Evolutionary conservation across 2,888 invertebrate species (phyloP).

Genomic region (Dendrolimus houi): DNA sequence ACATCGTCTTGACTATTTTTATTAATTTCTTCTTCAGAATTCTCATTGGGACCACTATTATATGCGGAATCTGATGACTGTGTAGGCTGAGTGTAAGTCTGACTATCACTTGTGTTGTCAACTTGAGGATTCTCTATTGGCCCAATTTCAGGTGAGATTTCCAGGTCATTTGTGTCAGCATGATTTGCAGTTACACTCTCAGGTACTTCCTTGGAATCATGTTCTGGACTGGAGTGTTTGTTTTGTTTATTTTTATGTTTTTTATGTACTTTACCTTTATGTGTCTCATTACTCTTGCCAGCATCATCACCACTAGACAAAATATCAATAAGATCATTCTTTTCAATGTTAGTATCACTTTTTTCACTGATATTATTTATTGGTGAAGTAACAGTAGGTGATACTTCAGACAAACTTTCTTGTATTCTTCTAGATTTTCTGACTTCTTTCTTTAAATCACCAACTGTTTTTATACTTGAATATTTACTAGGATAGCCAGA

Average conservation of each 20-base stretch:
- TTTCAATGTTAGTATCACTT: constrained; percentile 37
- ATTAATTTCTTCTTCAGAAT: constrained; percentile 53
- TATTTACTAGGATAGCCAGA: constrained; percentile 47
- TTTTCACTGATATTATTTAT: constrained; percentile 36
- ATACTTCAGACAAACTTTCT: constrained; percentile 32
- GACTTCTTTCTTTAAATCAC: constrained; percentile 59
- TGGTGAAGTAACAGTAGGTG: constrained; percentile 22
- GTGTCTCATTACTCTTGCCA: constrained; percentile 37
- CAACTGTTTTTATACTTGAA: constrained; percentile 45
- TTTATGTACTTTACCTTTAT: constrained; percentile 40
- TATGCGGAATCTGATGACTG: constrained; percentile 63
- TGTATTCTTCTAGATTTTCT: constrained; percentile 55
- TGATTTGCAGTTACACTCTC: constrained; percentile 19
- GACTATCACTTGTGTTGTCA: constrained; percentile 37
- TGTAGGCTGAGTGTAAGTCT: constrained; percentile 39
- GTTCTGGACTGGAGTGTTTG: constrained; percentile 46
- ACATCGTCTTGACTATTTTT: constrained; percentile 57
- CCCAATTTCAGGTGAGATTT: constrained; percentile 17
- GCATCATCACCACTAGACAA: constrained; percentile 42
- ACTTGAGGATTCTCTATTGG: constrained; percentile 22
- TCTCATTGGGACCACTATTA: constrained; percentile 65
- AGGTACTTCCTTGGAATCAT: constrained; percentile 20
- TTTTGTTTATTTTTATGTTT: constrained; percentile 48
- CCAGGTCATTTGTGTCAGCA: constrained; percentile 12
- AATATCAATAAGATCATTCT: constrained; percentile 52